Evolutionary conservation across 2,797 vertebrate genomes (phyloP).

Genomic region (Mormyrops boulengeri): DNA sequence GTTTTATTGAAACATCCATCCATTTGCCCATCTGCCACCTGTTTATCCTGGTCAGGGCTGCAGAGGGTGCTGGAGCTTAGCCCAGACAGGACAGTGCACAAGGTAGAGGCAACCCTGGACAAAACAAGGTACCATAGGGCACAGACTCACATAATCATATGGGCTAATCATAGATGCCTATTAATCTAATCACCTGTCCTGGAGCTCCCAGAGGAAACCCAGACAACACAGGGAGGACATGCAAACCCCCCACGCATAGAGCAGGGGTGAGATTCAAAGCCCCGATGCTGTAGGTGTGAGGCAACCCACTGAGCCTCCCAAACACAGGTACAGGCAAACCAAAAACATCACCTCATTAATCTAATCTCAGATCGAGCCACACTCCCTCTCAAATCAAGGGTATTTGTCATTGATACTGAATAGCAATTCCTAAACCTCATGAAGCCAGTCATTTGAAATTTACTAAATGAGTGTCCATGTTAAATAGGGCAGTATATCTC

Average conservation of each 20-base stretch:
- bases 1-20: constrained; percentile 3
- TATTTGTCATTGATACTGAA: neutral
- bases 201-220: neutral
- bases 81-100: neutral
- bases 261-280: neutral
- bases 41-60: neutral
- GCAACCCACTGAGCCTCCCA: neutral
- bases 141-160: neutral
- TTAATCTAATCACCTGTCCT: neutral
- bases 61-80: neutral
- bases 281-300: neutral
- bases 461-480: neutral
- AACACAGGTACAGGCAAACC: neutral
- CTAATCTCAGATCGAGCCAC: neutral
- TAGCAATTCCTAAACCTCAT: neutral
- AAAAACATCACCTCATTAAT: neutral
- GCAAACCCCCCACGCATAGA: neutral
- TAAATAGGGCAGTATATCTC: neutral
- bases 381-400: neutral
- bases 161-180: neutral
- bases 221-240: neutral
- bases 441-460: neutral
- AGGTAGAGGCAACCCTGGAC: neutral
- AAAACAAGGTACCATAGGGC: neutral
- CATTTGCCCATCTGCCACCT: neutral